Evolutionary conservation across 1,140 invertebrate genomes (phyloP), one percentile per base, ranked within the genome.

Genomic region (Drosophila kepulauana): DNA sequence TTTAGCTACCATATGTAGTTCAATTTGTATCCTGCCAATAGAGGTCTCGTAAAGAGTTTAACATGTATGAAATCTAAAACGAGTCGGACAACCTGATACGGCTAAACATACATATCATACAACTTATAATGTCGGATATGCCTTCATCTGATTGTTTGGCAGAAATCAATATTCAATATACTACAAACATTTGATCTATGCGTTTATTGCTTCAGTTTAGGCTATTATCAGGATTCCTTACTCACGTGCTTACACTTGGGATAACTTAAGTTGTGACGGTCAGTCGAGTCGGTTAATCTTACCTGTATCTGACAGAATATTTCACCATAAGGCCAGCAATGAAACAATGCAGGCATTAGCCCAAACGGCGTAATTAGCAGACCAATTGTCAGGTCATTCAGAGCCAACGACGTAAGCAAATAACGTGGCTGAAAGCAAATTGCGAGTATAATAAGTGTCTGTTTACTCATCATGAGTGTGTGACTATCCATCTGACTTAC

Each of bases 271-370:
- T 48, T 48, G 46, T 20, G 1, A 11, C 3, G 8, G 3, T 20
- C 16, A 30, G 52, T 25, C 41, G 15, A 30, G 52, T 25, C 41
- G 15, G 13, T 7, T 20, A n/a, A 4, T 75, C 91, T 93, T 93
- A 97, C 96, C 96, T 97, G 97, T 92, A 97, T 97, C 93, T 97
- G 96, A 93, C 96, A 97, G 91, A 97, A 95, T 81, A 97, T 95
- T 93, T 97, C 96, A 46, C 96, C 96, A 91, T 97, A 97, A n/a
- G 96, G 96, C 96, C 96, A 97, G 89, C 97, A 97, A 87, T 96
- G 95, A 84, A 96, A 96, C 56, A 97, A 93, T 25, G 96, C 96
- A 10, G 97, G 96, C 75, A 97, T 93, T 81, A 97, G 95, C 33
- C 96, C 96, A 84, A 97, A 96, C 7, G 96, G 96, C 38, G 96